A percentile compares a stretch with the other conserved stretches of the same genome.
Conservation (phyloP, 2,797 vertebrate genomes). For the Scarus forsteni region DNA sequence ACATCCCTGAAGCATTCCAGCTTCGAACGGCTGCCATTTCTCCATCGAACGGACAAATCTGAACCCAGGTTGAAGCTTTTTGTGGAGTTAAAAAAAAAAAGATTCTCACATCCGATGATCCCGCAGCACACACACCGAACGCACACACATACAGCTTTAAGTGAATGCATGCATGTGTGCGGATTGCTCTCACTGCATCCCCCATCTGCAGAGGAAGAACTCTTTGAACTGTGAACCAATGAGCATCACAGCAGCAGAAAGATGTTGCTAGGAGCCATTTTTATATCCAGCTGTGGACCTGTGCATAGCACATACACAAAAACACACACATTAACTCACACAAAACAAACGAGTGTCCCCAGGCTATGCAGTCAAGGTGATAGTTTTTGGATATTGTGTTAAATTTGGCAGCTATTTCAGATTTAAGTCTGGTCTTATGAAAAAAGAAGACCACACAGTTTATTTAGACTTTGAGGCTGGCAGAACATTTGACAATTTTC, state of each 20-base stretch:
- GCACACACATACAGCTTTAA: neutral
- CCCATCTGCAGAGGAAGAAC: constrained; percentile 67
- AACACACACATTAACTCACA: constrained; percentile 19
- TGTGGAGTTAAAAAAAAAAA: constrained; percentile 5
- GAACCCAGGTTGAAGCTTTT: constrained; percentile 29
- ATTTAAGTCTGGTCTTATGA: too few species aligned
- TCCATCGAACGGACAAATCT: constrained; percentile 52
- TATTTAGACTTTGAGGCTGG: too few species aligned
- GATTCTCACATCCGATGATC: constrained; percentile 37
- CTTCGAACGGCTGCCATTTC: constrained; percentile 26
- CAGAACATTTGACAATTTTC: too few species aligned
- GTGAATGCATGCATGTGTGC: constrained; percentile 7
- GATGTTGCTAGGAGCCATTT: constrained; percentile 72
- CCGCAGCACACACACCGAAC: neutral
- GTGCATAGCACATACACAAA: constrained; percentile 29
- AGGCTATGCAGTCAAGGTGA: constrained; percentile 47
- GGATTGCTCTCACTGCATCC: constrained; percentile 17
- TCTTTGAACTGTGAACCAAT: constrained; percentile 80
- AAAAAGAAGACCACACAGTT: too few species aligned
- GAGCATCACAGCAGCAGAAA: constrained; percentile 66
- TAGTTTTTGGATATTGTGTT: constrained; percentile 27
- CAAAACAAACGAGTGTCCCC: constrained; percentile 46
- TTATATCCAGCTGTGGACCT: constrained; percentile 73
- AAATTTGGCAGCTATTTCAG: too few species aligned
- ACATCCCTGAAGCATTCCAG: constrained; percentile 48